Evolutionary conservation across 1,140 invertebrate species (phyloP).

Genomic region (Tenebrio molitor): DNA sequence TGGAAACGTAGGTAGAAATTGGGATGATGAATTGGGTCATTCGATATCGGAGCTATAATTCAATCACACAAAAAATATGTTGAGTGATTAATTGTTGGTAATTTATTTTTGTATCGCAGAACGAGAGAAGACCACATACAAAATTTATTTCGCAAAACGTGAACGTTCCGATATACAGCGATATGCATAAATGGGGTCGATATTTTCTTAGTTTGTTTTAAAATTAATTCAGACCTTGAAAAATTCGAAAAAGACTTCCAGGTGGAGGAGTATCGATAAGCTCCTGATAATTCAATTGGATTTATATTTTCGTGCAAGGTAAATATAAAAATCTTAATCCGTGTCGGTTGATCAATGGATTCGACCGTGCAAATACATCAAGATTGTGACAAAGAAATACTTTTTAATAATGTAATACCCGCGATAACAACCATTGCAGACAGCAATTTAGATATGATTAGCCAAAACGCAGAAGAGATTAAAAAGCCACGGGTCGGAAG

Average conservation of each 20-base stretch:
- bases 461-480: conserved; percentile 50
- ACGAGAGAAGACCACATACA: background rate
- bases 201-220: background rate
- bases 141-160: too few relatives aligned
- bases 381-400: conserved; percentile 25
- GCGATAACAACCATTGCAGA: conserved; percentile 26
- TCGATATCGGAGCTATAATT: conserved; percentile 21
- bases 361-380: conserved; percentile 1
- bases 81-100: conserved; percentile 39
- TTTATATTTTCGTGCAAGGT: background rate
- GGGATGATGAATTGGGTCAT: conserved; percentile 15
- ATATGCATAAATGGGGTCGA: background rate
- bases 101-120: conserved; percentile 29
- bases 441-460: conserved; percentile 49
- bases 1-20: conserved; percentile 11
- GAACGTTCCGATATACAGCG: background rate
- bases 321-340: conserved; percentile 4
- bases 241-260: too few relatives aligned
- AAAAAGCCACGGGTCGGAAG: conserved; percentile 52
- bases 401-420: conserved; percentile 23
- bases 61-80: conserved; percentile 33
- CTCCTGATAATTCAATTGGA: too few relatives aligned
- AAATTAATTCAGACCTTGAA: too few relatives aligned
- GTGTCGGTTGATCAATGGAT: conserved; percentile 1
- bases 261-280: too few relatives aligned